phyloP scores from a whole-genome alignment of 2,797 vertebrate species.

The Sciurus carolinensis region DNA sequence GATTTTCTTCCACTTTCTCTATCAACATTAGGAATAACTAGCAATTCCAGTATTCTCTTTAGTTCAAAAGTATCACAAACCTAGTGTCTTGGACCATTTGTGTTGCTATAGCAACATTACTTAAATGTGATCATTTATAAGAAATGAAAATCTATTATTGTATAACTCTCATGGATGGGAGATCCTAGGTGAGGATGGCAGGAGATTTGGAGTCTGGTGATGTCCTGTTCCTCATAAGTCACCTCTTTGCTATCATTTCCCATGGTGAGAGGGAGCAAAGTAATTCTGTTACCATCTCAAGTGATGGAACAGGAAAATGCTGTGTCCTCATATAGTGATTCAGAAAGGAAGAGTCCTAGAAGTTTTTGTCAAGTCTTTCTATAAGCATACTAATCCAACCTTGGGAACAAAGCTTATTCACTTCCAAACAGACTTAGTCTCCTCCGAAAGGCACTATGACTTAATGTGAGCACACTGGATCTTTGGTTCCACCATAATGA shows the following conservation, averaged over 20 bases:
- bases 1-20: neutral
- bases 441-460: no score
- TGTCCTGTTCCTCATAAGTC: neutral
- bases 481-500: neutral
- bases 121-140: neutral
- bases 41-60: neutral
- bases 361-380: neutral
- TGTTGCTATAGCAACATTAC: neutral
- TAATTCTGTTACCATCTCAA: no score
- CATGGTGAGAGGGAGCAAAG: neutral
- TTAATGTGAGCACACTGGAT: neutral
- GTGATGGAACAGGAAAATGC: neutral
- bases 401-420: neutral
- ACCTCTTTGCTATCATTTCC: neutral
- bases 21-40: neutral
- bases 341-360: neutral
- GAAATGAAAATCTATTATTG: neutral
- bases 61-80: neutral
- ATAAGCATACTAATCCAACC: neutral
- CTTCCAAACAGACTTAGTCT: neutral
- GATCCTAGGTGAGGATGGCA: neutral
- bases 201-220: no score
- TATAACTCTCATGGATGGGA: neutral
- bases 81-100: neutral
- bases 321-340: neutral